Evolutionary conservation across 1,140 invertebrate species (phyloP).

Genomic region (Amphibalanus amphitrite): DNA sequence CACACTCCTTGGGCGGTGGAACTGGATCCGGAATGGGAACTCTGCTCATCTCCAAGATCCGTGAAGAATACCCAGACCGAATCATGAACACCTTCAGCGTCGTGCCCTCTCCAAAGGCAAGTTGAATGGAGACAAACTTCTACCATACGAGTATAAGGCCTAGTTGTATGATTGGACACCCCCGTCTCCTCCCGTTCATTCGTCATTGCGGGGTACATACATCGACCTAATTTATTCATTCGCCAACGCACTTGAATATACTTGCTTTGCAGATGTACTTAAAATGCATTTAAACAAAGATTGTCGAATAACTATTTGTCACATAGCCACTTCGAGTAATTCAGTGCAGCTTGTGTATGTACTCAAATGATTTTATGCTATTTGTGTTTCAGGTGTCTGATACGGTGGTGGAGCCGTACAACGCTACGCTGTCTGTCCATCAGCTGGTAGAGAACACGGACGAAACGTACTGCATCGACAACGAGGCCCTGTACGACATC

Average conservation of each 20-base stretch:
- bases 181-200: too few relatives aligned
- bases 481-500: slow-evolving; percentile 64
- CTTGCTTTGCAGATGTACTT: too few relatives aligned
- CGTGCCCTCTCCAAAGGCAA: slow-evolving; percentile 36
- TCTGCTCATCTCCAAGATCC: slow-evolving; percentile 46
- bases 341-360: too few relatives aligned
- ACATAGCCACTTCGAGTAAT: too few relatives aligned
- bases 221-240: too few relatives aligned
- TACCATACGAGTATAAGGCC: too few relatives aligned
- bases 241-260: too few relatives aligned
- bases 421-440: slow-evolving; percentile 49
- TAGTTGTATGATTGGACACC: too few relatives aligned
- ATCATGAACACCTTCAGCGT: slow-evolving; percentile 40
- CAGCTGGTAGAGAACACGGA: slow-evolving; percentile 56
- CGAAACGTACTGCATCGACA: slow-evolving; percentile 64
- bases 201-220: too few relatives aligned
- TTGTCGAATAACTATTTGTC: too few relatives aligned
- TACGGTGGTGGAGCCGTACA: slow-evolving; percentile 58
- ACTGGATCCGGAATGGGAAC: slow-evolving; percentile 35
- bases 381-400: slow-evolving; percentile 45
- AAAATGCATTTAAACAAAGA: too few relatives aligned
- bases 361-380: slow-evolving; percentile 17
- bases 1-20: slow-evolving; percentile 35
- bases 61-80: slow-evolving; percentile 57
- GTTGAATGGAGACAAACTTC: too few relatives aligned